These are phyloP conservation scores for Scomber colias DNA, from an alignment of 2,113 vertebrate genomes.

Conservation along the genomic window DNA sequence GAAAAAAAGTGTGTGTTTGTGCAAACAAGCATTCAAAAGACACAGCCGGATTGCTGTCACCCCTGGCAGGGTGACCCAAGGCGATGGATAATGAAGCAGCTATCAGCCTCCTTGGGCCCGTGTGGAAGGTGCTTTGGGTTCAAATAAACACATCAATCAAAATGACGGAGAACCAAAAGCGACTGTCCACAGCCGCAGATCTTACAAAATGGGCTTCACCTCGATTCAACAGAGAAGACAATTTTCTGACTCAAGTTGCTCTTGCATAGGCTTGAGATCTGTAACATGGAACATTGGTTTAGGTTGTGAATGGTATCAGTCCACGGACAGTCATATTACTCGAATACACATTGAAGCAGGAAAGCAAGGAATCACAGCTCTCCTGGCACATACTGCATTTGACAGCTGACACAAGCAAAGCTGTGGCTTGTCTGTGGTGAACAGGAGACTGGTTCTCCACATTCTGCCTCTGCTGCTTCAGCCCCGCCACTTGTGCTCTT, in stretches of 20 bases:
- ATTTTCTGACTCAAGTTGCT: conserved; percentile 12
- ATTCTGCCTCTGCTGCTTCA: conserved; percentile 25
- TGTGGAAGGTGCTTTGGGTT: conserved; percentile 12
- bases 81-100: conserved; percentile 29
- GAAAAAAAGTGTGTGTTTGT: neutral
- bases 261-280: conserved; percentile 5
- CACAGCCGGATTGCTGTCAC: conserved; percentile 16
- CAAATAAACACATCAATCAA: conserved; percentile 69
- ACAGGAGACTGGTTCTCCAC: conserved; percentile 22
- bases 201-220: conserved; percentile 51
- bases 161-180: conserved; percentile 35
- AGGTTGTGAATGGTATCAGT: neutral
- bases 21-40: conserved; percentile 25
- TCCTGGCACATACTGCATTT: neutral
- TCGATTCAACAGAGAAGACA: conserved; percentile 30
- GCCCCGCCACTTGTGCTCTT: conserved; percentile 26
- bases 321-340: conserved; percentile 3
- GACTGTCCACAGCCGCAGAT: conserved; percentile 16
- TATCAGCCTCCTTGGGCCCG: conserved; percentile 19
- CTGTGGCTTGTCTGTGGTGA: conserved; percentile 21
- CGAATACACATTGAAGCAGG: conserved; percentile 37
- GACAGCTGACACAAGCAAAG: conserved; percentile 52
- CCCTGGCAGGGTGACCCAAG: conserved; percentile 38
- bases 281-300: conserved; percentile 2
- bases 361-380: conserved; percentile 27